Percentiles rank a stretch among this genome's conserved stretches.
Evolutionary conservation across 2,888 invertebrate genomes (phyloP).

Genomic region (Lissocephala sabroskyi): DNA sequence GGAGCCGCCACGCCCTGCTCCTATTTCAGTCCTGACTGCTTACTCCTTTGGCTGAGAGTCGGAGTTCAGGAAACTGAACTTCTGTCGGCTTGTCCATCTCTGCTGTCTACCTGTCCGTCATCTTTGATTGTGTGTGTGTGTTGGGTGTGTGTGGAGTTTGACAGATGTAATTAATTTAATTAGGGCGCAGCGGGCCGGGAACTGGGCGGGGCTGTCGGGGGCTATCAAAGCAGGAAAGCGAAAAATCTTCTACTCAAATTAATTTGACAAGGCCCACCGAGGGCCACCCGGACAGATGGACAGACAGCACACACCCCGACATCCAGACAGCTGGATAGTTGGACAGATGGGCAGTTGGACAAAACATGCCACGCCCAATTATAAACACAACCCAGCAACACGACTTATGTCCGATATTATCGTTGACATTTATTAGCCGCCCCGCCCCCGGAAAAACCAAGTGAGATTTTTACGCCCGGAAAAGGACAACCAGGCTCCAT

Average conservation of each 20-base stretch:
- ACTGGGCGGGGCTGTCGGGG: too few species aligned
- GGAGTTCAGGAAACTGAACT: too few species aligned
- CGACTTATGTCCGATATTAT: slow-evolving; percentile 47
- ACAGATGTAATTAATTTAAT: slow-evolving; percentile 55
- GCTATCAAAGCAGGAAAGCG: neutral
- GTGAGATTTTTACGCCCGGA: slow-evolving; percentile 31
- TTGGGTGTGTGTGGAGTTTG: slow-evolving; percentile 17
- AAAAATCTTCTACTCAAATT: slow-evolving; percentile 29
- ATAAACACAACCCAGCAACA: slow-evolving; percentile 16
- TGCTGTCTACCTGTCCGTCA: neutral
- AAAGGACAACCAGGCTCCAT: too few species aligned
- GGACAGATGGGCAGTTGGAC: too few species aligned
- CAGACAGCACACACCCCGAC: too few species aligned
- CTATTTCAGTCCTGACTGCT: neutral
- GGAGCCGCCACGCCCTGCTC: slow-evolving; percentile 44
- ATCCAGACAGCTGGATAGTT: too few species aligned
- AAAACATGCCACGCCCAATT: slow-evolving; percentile 13
- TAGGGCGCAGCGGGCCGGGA: too few species aligned
- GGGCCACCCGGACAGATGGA: too few species aligned
- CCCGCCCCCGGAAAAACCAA: slow-evolving; percentile 27
- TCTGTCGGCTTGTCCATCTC: neutral
- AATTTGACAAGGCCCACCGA: slow-evolving; percentile 27
- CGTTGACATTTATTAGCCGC: slow-evolving; percentile 55
- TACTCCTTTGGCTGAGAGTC: too few species aligned
- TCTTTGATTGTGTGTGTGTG: neutral